Evolutionary conservation across 2,888 invertebrate genomes (phyloP).

Genomic region (Stramonita haemastoma): DNA sequence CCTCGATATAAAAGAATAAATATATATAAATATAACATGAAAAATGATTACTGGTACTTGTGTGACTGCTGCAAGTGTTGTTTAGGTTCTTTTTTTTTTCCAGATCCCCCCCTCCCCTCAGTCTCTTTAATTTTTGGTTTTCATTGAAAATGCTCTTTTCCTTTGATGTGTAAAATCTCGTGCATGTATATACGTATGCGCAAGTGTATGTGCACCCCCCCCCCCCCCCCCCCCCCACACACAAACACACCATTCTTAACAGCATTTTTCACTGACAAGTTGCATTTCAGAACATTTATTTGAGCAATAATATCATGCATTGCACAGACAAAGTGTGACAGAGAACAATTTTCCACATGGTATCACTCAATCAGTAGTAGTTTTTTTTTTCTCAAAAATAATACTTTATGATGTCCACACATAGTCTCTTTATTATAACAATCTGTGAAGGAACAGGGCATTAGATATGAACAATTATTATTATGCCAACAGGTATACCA

Average conservation of each 20-base stretch:
- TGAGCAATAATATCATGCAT: slow-evolving; percentile 14
- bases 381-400: neutral
- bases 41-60: too few species aligned
- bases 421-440: neutral
- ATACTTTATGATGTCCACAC: neutral
- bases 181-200: too few species aligned
- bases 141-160: too few species aligned
- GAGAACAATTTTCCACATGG: too few species aligned
- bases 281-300: slow-evolving; percentile 8
- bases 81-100: too few species aligned
- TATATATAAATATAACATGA: too few species aligned
- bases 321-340: neutral
- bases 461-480: neutral
- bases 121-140: too few species aligned
- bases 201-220: neutral
- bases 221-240: neutral
- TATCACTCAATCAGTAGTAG: neutral
- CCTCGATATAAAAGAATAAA: too few species aligned
- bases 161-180: too few species aligned
- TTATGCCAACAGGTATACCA: neutral
- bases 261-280: neutral
- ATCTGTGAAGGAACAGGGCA: neutral
- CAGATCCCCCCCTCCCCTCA: too few species aligned
- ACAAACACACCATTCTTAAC: neutral
- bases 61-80: too few species aligned